Evolutionary conservation across 2,888 invertebrate species (phyloP), one percentile per base, ranked within the genome.

Genomic region (Carabus problematicus): DNA sequence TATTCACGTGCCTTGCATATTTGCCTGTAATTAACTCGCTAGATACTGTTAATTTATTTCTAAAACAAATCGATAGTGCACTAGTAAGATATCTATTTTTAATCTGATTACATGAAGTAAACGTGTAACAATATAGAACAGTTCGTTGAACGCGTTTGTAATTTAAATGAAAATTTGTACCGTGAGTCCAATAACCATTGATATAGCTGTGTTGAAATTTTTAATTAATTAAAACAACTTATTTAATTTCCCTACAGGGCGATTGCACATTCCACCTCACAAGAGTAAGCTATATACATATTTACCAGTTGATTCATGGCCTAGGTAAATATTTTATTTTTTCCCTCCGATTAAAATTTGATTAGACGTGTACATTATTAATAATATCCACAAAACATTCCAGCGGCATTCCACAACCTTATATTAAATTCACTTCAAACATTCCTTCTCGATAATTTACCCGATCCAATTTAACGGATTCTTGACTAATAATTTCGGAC

Each of bases 371-470:
- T 55, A 11, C 19, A 55, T 8, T 39, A n/a, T n/a, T n/a, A n/a
- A n/a, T n/a, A 29, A 55, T 39, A 16, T 16, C 55, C n/a, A 19
- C n/a, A 7, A 19, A 19, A 12, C 39, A 39, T 55, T 18, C 52
- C 54, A 29, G 16, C 8, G 3, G 12, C 49, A 62, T 49, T 52
- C 54, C 49, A 16, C 12, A 62, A 49, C 62, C 52, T 54, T 40
- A 63, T 63, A 63, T 63, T 63, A 63, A 63, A 63, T 63, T 63
- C 42, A 16, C 14, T 49, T 49, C 18, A 8, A 49, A 49, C 12
- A 49, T 49, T 49, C 54, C 41, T 8, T 39, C 63, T 41, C 41
- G 14, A 63, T 63, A 63, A 63, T 63, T 63, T 42, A 41, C 12
- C 54, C 12, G 12, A 42, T 52, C 52, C 54, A 52, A 63, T 52